Conservation (phyloP, 1,140 invertebrate species). For the Pseudomyrmex concolor region DNA sequence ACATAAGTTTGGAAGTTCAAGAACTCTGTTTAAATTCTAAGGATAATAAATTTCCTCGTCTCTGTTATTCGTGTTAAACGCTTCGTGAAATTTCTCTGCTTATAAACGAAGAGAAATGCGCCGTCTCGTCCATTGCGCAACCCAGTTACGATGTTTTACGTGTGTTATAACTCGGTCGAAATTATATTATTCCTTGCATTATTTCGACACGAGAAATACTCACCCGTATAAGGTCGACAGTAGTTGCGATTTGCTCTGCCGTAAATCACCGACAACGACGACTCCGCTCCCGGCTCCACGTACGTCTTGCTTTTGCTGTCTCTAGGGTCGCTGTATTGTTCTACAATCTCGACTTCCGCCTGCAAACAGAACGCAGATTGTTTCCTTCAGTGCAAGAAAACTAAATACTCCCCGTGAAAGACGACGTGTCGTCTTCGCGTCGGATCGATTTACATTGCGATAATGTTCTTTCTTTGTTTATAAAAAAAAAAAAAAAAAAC, state of each 20-base stretch:
- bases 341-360: constrained; percentile 84
- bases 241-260: constrained; percentile 86
- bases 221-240: constrained; percentile 87
- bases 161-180: neutral
- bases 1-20: too few species aligned
- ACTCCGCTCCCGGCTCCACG: constrained; percentile 80
- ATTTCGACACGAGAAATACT: constrained; percentile 44
- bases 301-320: constrained; percentile 84
- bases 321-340: constrained; percentile 85
- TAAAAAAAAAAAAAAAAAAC: too few species aligned
- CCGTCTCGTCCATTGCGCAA: neutral
- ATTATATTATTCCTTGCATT: constrained; percentile 2
- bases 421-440: neutral
- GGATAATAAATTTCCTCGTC: too few species aligned
- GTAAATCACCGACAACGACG: constrained; percentile 84
- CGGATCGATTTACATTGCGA: neutral
- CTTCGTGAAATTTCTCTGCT: neutral
- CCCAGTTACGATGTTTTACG: neutral
- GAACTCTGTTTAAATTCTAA: too few species aligned
- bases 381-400: constrained; percentile 38
- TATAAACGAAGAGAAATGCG: neutral
- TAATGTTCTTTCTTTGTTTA: too few species aligned
- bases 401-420: neutral
- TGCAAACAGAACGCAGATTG: constrained; percentile 72
- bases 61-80: neutral